Evolutionary conservation across 2,888 invertebrate species (phyloP).

Genomic region (Neocrepidodera transversa): DNA sequence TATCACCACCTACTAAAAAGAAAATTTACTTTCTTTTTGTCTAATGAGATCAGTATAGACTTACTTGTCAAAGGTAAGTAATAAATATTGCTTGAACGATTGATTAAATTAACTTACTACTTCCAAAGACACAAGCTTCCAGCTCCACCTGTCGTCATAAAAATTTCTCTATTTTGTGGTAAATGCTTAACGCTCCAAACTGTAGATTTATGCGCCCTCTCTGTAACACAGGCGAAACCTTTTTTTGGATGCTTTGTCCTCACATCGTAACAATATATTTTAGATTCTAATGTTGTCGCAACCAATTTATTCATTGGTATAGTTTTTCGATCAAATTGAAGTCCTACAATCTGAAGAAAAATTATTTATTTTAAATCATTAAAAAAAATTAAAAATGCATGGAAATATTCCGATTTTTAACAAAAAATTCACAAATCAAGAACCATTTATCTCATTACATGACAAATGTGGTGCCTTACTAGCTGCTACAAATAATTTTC

Average conservation of each 20-base stretch:
- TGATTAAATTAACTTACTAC: constrained; percentile 71
- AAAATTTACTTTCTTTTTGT: no score
- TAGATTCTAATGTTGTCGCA: constrained; percentile 90
- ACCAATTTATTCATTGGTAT: constrained; percentile 95
- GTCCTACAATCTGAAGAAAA: constrained; percentile 70
- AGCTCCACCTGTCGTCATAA: constrained; percentile 87
- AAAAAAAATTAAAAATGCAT: no score
- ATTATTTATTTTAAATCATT: no score
- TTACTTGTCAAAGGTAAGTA: no score
- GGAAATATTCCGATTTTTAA: no score
- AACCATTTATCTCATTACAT: no score
- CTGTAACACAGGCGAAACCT: constrained; percentile 77
- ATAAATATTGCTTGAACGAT: no score
- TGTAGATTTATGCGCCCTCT: constrained; percentile 71
- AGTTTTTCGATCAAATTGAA: constrained; percentile 92
- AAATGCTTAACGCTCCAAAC: constrained; percentile 89
- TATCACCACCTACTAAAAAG: no score
- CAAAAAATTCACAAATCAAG: no score
- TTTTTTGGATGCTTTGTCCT: constrained; percentile 86
- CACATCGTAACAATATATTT: constrained; percentile 87
- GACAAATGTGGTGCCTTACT: no score
- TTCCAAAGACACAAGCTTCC: constrained; percentile 95
- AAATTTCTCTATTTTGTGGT: constrained; percentile 93
- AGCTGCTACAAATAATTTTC: no score
- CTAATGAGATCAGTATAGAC: no score